Evolutionary conservation across 2,888 invertebrate genomes (phyloP), one percentile per base, ranked within the genome.

Genomic region (Entomobrya proxima): DNA sequence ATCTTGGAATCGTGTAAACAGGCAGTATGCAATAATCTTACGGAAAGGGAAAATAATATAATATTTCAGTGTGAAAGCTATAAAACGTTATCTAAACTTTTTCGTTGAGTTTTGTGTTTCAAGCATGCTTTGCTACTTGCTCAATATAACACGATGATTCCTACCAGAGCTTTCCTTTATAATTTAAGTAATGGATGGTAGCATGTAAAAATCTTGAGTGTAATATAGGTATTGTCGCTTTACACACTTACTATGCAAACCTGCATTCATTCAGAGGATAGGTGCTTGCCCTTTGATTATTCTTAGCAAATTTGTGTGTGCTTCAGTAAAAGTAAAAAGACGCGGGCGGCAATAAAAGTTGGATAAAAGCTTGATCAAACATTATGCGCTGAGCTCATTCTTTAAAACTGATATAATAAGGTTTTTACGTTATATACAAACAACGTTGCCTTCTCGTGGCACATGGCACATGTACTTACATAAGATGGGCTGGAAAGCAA

Each of bases 81-180:
- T 67, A 67, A 67, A 67, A 67, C 24, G 67, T n/a, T 67, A 67
- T 67, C 67, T 67, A 21, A 67, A 67, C 67, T 67, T 67, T 64
- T 64, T 67, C 37, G 24, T 40, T 40, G 18, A 24, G 37, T 67
- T 67, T 37, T 40, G 21, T 40, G 21, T 67, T 67, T 67, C n/a
- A 37, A 67, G 40, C 40, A 40, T 67, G 67, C 30, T 11, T 55
- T 24, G 2, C 55, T 55, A 21, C 6, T 13, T 58, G 58, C 61
- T 67, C 21, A 67, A 67, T n/a, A n/a, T n/a, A n/a, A n/a, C n/a
- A 37, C 15, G 67, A 13, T n/a, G 21, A 67, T 67, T 15, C 47
- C 47, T 47, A 13, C 15, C n/a, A n/a, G n/a, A n/a, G n/a, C n/a
- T n/a, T n/a, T n/a, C n/a, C n/a, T n/a, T n/a, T n/a, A n/a, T n/a